Base-by-base conservation (phyloP, 2,113 vertebrate genomes). In the Lepidothrix coronata region DNA sequence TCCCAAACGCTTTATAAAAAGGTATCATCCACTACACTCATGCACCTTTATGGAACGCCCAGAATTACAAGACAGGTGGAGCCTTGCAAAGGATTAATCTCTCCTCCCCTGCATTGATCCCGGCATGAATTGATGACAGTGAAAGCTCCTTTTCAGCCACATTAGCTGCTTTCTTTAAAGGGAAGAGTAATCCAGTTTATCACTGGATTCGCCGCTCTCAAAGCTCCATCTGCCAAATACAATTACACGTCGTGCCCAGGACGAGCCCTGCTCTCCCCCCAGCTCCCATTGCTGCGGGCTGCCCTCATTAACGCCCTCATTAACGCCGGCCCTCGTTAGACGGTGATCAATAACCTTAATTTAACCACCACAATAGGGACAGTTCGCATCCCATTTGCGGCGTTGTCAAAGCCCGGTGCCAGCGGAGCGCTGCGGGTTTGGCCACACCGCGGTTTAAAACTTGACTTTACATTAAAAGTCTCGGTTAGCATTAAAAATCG, bases 241-340 rank as follows among this genome's bases (percentile, higher is more conserved):
- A 87, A 89, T 96, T 78, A 87, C 1, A 65, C 68, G 25, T 72
- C 48, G 72, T 31, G 76, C 65, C 24, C 9, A 2, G 67, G 51
- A 88, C 2, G 35, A 63, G 33, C 0, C 39, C 85, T 70, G 87
- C 72, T 91, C 62, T 91, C 81, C 83, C 51, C 72, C 12, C 62
- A 91, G 89, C 76, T 68, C 43, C 2, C 46, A 2, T 8, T 23
- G 92, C 94, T 89, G 51, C 43, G 0, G 88, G 79, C 90, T 91
- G 79, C 57, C 65, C 82, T 94, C 76, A 54, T 96, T 96, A 95
- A 62, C 7, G 76, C 54, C 65, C 78, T 94, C 76, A 54, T 96
- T 96, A 95, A 65, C 5, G 2, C 62, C 41, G 27, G 16, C 55
- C 2, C 57, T 52, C 22, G 0, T 54, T 30, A 6, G 37, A 22